Conservation (phyloP, 1,140 invertebrate species). For the Lycorma delicatula region DNA sequence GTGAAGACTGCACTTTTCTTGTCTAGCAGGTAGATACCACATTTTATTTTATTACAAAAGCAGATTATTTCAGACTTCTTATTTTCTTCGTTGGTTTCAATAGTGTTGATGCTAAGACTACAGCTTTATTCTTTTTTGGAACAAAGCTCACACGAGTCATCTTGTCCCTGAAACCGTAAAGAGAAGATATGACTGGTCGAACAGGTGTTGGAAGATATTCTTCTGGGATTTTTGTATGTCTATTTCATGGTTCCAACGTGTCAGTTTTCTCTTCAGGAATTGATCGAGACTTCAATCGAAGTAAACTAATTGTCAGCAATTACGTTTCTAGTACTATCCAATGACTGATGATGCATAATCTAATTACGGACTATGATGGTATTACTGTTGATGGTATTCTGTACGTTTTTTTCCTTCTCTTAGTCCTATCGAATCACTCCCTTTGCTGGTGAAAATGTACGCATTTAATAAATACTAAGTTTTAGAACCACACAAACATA, state of each 20-base stretch:
- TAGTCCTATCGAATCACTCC: conserved; percentile 10
- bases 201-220: conserved; percentile 19
- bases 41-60: conserved; percentile 32
- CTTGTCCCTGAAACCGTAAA: conserved; percentile 18
- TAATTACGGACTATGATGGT: conserved; percentile 29
- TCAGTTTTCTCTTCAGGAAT: conserved; percentile 12
- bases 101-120: conserved; percentile 26
- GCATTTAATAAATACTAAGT: conserved; percentile 12
- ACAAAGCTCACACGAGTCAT: conserved; percentile 27
- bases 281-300: conserved; percentile 22
- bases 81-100: conserved; percentile 20
- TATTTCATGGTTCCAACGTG: conserved; percentile 36
- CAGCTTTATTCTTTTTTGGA: conserved; percentile 29
- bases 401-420: neutral
- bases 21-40: conserved; percentile 31
- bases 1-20: conserved; percentile 29
- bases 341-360: conserved; percentile 21
- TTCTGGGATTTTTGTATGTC: conserved; percentile 37
- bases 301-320: conserved; percentile 20
- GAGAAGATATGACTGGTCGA: conserved; percentile 4
- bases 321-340: conserved; percentile 3
- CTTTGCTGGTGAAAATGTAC: conserved; percentile 7
- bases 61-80: conserved; percentile 30
- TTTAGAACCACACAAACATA: conserved; percentile 1
- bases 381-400: conserved; percentile 20